Percentiles rank a stretch among this genome's conserved stretches.
phyloP scores from a whole-genome alignment of 2,797 vertebrate genomes.

The Pangasius mekongensis region DNA sequence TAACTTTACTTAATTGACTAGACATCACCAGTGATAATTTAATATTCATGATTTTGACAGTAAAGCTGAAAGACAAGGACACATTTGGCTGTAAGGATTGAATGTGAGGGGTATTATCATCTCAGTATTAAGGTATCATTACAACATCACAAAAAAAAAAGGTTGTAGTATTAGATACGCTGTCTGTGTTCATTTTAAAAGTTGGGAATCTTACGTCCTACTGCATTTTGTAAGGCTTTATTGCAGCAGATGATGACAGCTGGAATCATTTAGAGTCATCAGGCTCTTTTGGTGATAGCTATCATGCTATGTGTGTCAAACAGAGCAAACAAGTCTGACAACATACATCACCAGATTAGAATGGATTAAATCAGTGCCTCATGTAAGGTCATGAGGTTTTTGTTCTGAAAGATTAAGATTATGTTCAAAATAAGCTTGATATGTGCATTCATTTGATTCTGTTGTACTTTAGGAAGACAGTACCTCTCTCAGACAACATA shows the following conservation, averaged over 20 bases:
- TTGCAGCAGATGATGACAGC: constrained; percentile 8
- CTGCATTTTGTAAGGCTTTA: neutral
- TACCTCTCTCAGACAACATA: constrained; percentile 1
- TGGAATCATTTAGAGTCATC: constrained; percentile 43
- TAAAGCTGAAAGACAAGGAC: neutral
- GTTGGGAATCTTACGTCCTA: constrained; percentile 12
- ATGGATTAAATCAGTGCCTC: neutral
- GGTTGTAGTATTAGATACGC: neutral
- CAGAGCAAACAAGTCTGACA: constrained; percentile 29
- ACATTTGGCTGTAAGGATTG: neutral
- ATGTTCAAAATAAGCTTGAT: neutral
- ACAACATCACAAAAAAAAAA: neutral
- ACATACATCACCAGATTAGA: constrained; percentile 11
- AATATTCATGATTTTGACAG: neutral
- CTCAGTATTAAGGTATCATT: neutral
- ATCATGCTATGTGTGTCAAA: constrained; percentile 18
- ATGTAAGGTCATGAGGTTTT: too few species aligned
- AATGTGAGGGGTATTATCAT: neutral
- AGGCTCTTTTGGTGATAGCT: constrained; percentile 30
- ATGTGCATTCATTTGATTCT: neutral
- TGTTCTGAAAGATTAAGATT: too few species aligned
- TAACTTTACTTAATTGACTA: neutral
- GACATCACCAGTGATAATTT: neutral
- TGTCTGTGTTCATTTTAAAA: constrained; percentile 29
- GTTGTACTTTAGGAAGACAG: constrained; percentile 19